Percentiles rank a stretch among this genome's conserved stretches.
Conservation (phyloP, 2,113 vertebrate genomes). For the Mobula hypostoma region DNA sequence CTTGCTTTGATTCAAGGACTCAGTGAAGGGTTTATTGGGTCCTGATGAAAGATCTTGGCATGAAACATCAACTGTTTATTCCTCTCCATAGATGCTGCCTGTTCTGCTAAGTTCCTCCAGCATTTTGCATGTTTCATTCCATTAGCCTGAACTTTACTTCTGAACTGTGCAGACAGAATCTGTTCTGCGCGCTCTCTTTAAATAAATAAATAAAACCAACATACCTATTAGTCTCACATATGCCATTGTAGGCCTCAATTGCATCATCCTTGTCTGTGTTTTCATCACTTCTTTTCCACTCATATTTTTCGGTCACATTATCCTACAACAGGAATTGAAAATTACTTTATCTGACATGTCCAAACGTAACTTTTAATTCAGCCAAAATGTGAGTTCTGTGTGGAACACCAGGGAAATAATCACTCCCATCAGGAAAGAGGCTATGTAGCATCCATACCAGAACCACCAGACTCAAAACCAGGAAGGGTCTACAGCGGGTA, state of each 20-base stretch:
- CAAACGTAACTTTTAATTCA: background rate
- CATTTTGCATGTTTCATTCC: background rate
- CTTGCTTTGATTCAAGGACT: too few relatives aligned
- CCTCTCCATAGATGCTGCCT: too few relatives aligned
- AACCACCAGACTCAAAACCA: too few relatives aligned
- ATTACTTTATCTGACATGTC: background rate
- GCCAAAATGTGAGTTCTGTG: background rate
- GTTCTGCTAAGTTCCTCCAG: too few relatives aligned
- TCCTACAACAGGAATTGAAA: conserved; percentile 40
- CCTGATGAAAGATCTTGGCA: too few relatives aligned
- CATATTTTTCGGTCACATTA: conserved; percentile 40
- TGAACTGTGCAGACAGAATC: background rate
- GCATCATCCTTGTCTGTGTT: conserved; percentile 66
- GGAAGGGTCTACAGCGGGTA: too few relatives aligned
- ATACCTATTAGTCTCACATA: conserved; percentile 79
- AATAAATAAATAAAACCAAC: conserved; percentile 20
- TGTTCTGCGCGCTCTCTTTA: too few relatives aligned
- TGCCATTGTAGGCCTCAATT: conserved; percentile 62
- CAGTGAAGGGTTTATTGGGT: too few relatives aligned
- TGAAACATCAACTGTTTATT: too few relatives aligned
- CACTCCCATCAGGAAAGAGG: too few relatives aligned
- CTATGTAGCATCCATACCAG: too few relatives aligned
- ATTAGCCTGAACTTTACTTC: background rate
- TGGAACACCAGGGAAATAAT: background rate
- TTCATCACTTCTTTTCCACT: conserved; percentile 63